A percentile compares a stretch with the other conserved stretches of the same genome.
Conservation (phyloP, 2,888 invertebrate genomes). For the Drosophila demipolita region DNA sequence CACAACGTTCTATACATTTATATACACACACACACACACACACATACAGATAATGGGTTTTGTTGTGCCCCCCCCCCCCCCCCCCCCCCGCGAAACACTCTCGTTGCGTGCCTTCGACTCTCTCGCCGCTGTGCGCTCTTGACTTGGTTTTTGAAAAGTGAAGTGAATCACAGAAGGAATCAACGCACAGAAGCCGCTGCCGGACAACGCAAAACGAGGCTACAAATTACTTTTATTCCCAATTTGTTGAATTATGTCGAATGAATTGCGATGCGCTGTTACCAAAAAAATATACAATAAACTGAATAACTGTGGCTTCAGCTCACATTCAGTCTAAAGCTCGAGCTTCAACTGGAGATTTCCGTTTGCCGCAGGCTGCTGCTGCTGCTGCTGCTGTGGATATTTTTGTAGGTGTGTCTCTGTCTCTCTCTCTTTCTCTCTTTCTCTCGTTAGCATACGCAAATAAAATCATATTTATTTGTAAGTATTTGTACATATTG, state of each 20-base stretch:
- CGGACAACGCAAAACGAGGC: conserved; percentile 55
- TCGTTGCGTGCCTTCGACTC: conserved; percentile 44
- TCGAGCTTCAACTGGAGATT: conserved; percentile 26
- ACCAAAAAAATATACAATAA: conserved; percentile 35
- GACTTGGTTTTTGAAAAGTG: conserved; percentile 72
- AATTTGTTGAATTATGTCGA: conserved; percentile 70
- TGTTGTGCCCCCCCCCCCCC: not conserved
- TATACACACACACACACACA: conserved; percentile 25
- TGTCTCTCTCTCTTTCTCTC: not conserved
- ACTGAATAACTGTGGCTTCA: conserved; percentile 13
- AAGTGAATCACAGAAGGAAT: conserved; percentile 75
- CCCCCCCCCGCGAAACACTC: conserved; percentile 44
- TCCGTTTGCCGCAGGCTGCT: conserved; percentile 37
- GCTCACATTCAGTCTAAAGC: not conserved
- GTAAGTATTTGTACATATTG: conserved; percentile 9
- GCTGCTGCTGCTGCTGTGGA: conserved; percentile 18
- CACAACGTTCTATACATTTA: conserved; percentile 45
- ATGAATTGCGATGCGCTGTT: conserved; percentile 52
- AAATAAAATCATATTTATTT: conserved; percentile 14
- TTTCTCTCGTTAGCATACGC: conserved; percentile 18
- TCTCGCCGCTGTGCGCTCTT: conserved; percentile 49
- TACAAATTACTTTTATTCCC: conserved; percentile 67
- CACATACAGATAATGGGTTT: conserved; percentile 9
- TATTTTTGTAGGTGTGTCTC: conserved; percentile 61
- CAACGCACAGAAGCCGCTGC: conserved; percentile 57